Evolutionary conservation across 2,113 vertebrate species (phyloP).

Genomic region (Oreamnos americanus): DNA sequence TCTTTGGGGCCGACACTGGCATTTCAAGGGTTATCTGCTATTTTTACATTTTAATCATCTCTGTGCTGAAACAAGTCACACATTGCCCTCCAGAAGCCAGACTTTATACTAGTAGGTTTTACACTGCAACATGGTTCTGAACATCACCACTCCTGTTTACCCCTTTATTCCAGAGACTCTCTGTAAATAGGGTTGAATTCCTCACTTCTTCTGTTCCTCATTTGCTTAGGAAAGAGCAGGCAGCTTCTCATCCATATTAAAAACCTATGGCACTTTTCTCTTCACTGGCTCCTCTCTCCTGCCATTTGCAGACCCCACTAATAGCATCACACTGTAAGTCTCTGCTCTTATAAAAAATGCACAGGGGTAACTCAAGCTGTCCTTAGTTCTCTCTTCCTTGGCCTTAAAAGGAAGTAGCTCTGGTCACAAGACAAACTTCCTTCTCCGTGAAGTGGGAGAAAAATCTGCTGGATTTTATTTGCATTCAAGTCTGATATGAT

Average conservation of each 20-base stretch:
- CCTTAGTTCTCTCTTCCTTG: neutral
- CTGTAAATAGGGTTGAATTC: neutral
- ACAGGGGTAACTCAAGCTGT: neutral
- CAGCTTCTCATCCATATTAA: slow-evolving; percentile 68
- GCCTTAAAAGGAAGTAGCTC: slow-evolving; percentile 29
- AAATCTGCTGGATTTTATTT: neutral
- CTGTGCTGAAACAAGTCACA: neutral
- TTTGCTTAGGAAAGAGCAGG: slow-evolving; percentile 31
- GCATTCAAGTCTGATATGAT: neutral
- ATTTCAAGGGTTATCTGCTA: slow-evolving; percentile 60
- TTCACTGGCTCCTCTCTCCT: slow-evolving; percentile 8
- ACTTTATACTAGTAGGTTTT: neutral
- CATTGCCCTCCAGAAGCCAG: neutral
- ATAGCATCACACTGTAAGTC: neutral
- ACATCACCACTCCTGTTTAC: neutral
- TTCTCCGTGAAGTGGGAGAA: neutral
- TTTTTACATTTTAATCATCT: neutral
- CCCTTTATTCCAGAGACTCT: neutral
- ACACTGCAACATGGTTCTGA: neutral
- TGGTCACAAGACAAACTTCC: slow-evolving; percentile 47
- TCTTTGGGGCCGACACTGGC: slow-evolving; percentile 46
- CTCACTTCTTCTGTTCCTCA: neutral
- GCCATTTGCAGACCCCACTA: slow-evolving; percentile 15
- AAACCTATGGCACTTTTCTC: neutral
- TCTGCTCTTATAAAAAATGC: neutral